Evolutionary conservation across 2,888 invertebrate species (phyloP).

Genomic region (Acheta domesticus): DNA sequence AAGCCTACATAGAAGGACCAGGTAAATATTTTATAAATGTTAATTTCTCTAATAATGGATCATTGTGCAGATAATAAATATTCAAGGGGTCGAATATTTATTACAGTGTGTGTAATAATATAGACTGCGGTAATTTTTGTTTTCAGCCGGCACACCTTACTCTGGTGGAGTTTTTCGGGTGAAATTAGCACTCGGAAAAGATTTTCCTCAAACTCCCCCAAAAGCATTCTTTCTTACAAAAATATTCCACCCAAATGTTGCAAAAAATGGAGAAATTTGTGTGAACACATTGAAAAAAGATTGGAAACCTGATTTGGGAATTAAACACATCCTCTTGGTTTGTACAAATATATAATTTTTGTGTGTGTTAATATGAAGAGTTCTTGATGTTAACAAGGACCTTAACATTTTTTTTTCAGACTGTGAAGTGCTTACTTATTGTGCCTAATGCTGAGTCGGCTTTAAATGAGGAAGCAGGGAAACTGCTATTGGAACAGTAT

Average conservation of each 20-base stretch:
- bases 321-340: constrained; percentile 88
- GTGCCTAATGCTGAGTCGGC: constrained; percentile 97
- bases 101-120: neutral
- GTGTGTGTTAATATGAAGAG: too few species aligned
- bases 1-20: constrained; percentile 89
- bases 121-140: neutral
- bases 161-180: constrained; percentile 84
- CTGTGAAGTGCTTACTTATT: constrained; percentile 91
- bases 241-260: constrained; percentile 97
- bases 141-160: constrained; percentile 85
- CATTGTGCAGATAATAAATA: too few species aligned
- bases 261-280: constrained; percentile 90
- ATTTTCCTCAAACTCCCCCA: constrained; percentile 88
- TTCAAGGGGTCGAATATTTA: too few species aligned
- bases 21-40: constrained; percentile 48
- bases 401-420: constrained; percentile 50
- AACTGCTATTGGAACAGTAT: constrained; percentile 86
- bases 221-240: constrained; percentile 91
- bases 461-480: constrained; percentile 94
- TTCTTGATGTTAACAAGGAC: too few species aligned
- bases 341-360: constrained; percentile 38
- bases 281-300: constrained; percentile 94
- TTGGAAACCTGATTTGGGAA: constrained; percentile 94
- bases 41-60: neutral
- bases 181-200: constrained; percentile 84